These are phyloP conservation scores for Spisula solida DNA, from an alignment of 2,888 invertebrate genomes.

Conservation along the genomic window DNA sequence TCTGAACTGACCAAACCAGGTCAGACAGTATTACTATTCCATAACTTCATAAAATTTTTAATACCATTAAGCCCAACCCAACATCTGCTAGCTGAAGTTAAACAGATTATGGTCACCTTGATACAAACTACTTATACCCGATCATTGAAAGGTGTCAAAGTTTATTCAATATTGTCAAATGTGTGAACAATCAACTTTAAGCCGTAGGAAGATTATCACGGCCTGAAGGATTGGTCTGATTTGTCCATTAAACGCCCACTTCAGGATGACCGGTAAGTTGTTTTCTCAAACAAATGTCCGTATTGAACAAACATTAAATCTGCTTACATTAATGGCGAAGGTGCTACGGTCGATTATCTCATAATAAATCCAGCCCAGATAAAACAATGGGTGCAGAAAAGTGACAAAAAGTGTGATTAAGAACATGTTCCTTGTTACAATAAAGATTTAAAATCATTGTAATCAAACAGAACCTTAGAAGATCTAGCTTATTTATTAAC, in stretches of 20 bases:
- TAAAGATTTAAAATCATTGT: too few species aligned
- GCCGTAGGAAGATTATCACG: neutral
- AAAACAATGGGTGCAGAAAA: too few species aligned
- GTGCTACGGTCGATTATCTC: too few species aligned
- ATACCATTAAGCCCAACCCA: neutral
- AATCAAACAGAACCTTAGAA: too few species aligned
- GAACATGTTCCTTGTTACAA: too few species aligned
- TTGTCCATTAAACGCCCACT: constrained; percentile 21
- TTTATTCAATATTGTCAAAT: neutral
- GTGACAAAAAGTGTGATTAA: too few species aligned
- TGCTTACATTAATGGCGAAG: neutral
- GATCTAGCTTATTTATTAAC: too few species aligned
- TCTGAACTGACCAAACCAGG: too few species aligned
- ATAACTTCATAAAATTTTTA: neutral
- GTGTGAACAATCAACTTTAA: neutral
- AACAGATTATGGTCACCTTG: constrained; percentile 5
- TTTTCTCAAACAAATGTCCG: constrained; percentile 19
- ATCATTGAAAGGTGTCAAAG: constrained; percentile 14
- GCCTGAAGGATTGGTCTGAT: neutral
- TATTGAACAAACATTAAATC: neutral
- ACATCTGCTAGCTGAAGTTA: neutral
- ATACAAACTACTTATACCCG: neutral
- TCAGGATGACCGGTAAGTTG: neutral
- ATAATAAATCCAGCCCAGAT: too few species aligned
- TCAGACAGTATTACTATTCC: too few species aligned